A percentile compares a stretch with the other conserved stretches of the same genome.
Evolutionary conservation across 2,888 invertebrate genomes (phyloP).

Genomic region (Diplazon laetatorius): DNA sequence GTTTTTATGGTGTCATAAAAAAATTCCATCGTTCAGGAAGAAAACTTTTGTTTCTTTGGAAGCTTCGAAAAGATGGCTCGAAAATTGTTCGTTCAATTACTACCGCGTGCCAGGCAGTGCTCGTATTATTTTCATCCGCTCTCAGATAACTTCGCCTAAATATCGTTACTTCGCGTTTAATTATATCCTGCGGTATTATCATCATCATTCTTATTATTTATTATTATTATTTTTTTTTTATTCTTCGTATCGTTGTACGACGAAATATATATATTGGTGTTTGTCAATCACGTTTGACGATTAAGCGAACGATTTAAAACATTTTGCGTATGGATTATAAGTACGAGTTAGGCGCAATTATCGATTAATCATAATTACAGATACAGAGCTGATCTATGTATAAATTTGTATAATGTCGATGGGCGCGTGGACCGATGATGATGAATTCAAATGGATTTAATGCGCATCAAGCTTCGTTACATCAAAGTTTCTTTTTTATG

Average conservation of each 20-base stretch:
- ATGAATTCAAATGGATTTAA: background rate
- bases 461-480: slow-evolving; percentile 10
- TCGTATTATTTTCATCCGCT: slow-evolving; percentile 41
- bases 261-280: slow-evolving; percentile 21
- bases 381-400: background rate
- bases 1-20: too few relatives aligned
- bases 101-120: slow-evolving; percentile 47
- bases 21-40: background rate
- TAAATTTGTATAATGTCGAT: background rate
- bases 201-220: too few relatives aligned
- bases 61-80: background rate
- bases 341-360: slow-evolving; percentile 36
- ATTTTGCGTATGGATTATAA: slow-evolving; percentile 43
- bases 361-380: too few relatives aligned
- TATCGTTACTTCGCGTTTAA: background rate
- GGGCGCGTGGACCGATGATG: slow-evolving; percentile 6
- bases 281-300: slow-evolving; percentile 12
- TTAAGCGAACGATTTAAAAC: slow-evolving; percentile 4
- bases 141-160: slow-evolving; percentile 13
- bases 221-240: too few relatives aligned
- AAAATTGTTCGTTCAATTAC: slow-evolving; percentile 12
- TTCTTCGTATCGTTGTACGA: slow-evolving; percentile 13
- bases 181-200: background rate
- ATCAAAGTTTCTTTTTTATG: slow-evolving; percentile 22
- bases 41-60: background rate